A percentile compares a stretch with the other conserved stretches of the same genome.
Evolutionary conservation across 2,797 vertebrate genomes (phyloP).

Genomic region (Menidia menidia): DNA sequence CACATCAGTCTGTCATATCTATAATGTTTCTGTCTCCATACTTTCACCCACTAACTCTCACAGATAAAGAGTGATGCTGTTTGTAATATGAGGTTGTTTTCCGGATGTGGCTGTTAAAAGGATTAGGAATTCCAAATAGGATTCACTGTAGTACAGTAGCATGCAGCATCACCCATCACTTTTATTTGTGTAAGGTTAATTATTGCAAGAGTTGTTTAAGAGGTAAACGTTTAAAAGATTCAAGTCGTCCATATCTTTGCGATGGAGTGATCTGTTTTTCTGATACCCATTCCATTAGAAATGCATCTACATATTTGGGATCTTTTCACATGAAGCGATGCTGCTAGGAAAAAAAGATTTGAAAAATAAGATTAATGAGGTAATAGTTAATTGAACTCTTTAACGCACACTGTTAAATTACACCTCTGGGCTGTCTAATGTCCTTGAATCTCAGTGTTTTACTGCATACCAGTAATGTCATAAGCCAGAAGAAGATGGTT

Average conservation of each 20-base stretch:
- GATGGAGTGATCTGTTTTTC: too few species aligned
- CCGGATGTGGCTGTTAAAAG: conserved; percentile 52
- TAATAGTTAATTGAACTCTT: too few species aligned
- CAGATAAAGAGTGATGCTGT: conserved; percentile 61
- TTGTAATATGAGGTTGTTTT: conserved; percentile 50
- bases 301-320: too few species aligned
- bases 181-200: too few species aligned
- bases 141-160: not conserved
- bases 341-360: too few species aligned
- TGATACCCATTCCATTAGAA: not conserved
- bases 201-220: not conserved
- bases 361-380: too few species aligned
- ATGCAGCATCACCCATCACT: too few species aligned
- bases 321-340: too few species aligned
- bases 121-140: conserved; percentile 44
- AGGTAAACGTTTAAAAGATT: not conserved
- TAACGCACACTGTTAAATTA: too few species aligned
- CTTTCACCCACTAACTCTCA: conserved; percentile 65
- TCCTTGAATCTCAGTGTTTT: conserved; percentile 54
- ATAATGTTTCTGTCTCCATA: conserved; percentile 69
- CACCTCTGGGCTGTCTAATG: conserved; percentile 12
- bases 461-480: conserved; percentile 32
- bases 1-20: conserved; percentile 69
- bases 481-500: conserved; percentile 44
- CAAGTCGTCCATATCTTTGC: not conserved